Evolutionary conservation across 2,113 vertebrate species (phyloP), one percentile per base, ranked within the genome.

Genomic region (Dicentrarchus labrax): DNA sequence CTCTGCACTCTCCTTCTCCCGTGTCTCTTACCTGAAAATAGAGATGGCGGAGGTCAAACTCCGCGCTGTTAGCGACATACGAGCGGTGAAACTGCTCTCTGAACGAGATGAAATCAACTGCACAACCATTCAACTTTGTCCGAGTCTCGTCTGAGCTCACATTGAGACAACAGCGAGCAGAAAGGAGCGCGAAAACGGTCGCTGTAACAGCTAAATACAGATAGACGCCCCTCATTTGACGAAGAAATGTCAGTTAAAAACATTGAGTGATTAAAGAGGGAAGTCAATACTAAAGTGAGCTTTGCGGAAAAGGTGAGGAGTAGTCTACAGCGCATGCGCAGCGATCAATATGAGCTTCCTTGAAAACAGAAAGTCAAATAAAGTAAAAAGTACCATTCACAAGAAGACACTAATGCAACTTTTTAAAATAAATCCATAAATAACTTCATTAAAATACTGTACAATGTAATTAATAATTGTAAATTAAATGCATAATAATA

Each of bases 1-100:
- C 1, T 5, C 45, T 47, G 10, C 11, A 13, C 0, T 4, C 45
- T 13, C 45, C 45, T 3, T 30, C 30, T 30, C 30, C 4, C 30
- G 30, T 11, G 0, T 56, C 12, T 68, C 81, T 39, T 74, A 94
- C 94, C 94, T 90, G 84, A 50, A 93, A 83, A 51, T 41, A 45
- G 5, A 64, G 16, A 4, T 10, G 74, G 13, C 84, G 78, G 0
- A 17, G 83, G 11, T 50, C 43, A n/a, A 82, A 82, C 11, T 90
- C 85, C 13, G 82, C 82, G 7, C 85, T 38, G 82, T 12, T 59
- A 21, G 60, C 80, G 3, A 82, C 69, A 57, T 84, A 89, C 2
- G 0, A 2, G 59, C 89, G 87, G 16, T 54, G 15, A 77, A 89
- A 86, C n/a, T 21, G 9, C 4, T 76, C 57, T 17, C 39, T 82